Conservation (phyloP, 2,797 vertebrate genomes). For the Pogonophryne albipinna region DNA sequence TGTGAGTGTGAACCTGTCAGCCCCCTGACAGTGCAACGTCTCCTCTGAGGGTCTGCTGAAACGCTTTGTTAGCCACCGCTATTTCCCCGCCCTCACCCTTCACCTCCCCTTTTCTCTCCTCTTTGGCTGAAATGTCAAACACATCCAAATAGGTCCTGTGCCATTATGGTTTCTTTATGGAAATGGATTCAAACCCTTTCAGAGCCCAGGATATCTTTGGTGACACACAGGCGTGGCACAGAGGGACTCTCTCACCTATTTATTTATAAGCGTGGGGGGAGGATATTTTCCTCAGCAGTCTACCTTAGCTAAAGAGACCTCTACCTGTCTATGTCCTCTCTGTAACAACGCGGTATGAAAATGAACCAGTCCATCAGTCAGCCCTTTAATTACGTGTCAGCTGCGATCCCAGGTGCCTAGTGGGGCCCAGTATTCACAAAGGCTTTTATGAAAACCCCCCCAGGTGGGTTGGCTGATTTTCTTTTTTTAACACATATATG, state of each 20-base stretch:
- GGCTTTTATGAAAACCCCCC: slow-evolving; percentile 28
- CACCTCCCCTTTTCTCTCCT: slow-evolving; percentile 61
- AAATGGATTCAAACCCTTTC: slow-evolving; percentile 78
- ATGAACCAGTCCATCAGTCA: slow-evolving; percentile 65
- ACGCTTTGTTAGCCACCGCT: slow-evolving; percentile 74
- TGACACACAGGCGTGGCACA: slow-evolving; percentile 25
- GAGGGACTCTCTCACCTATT: slow-evolving; percentile 44
- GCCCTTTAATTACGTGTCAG: slow-evolving; percentile 77
- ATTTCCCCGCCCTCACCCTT: slow-evolving; percentile 60
- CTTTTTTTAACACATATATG: slow-evolving; percentile 12
- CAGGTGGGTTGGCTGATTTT: slow-evolving; percentile 5
- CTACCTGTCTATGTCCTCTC: slow-evolving; percentile 39
- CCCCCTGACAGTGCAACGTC: slow-evolving; percentile 43
- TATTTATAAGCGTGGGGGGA: slow-evolving; percentile 65
- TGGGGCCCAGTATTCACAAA: slow-evolving; percentile 45
- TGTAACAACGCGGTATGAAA: slow-evolving; percentile 57
- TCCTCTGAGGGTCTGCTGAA: slow-evolving; percentile 48
- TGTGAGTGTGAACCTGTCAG: slow-evolving; percentile 34
- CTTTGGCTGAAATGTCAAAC: slow-evolving; percentile 83
- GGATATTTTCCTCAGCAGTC: slow-evolving; percentile 72
- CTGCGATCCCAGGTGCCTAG: slow-evolving; percentile 35
- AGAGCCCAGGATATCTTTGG: slow-evolving; percentile 60
- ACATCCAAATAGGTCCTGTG: slow-evolving; percentile 72
- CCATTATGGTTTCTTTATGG: slow-evolving; percentile 73
- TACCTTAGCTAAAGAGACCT: slow-evolving; percentile 59